Evolutionary conservation across 1,140 invertebrate genomes (phyloP), one percentile per base, ranked within the genome.

Genomic region (Ctenoplectra terminalis): DNA sequence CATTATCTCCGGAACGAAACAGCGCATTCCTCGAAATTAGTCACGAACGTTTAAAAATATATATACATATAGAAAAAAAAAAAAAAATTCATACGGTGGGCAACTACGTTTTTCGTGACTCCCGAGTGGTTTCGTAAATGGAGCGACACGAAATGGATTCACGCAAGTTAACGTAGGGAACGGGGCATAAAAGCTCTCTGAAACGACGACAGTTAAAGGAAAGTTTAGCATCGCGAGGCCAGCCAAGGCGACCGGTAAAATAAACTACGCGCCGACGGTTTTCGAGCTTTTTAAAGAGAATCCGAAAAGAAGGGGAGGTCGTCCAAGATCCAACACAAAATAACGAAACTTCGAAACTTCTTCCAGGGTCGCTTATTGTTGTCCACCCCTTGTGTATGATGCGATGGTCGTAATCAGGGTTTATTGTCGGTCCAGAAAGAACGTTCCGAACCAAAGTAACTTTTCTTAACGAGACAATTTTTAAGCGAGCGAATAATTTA

Each of bases 191-290:
- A 69, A 69, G 48, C 37, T n/a, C 6, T 15, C 58, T 60, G 50
- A 43, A 69, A 77, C 26, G 50, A 46, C 37, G 50, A 77, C 48
- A 29, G 60, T 75, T 69, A 46, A 69, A 69, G n/a, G n/a, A 20
- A 76, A 76, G 61, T 64, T 75, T 43, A 60, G 34, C 60, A 31
- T 40, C 60, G 60, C 73, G 23, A 52, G 11, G 60, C 17, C 48
- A 54, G 48, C 73, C 73, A 75, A 75, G 60, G 26, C 11, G 26
- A 34, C 54, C n/a, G 11, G 11, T 17, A 23, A 29, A 77, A 69
- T 67, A 67, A 69, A 67, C 74, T 23, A 17, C 34, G 20, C 13
- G 17, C 1, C 29, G 26, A 31, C 70, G 54, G 15, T 66, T 66
- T 5, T 31, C 63, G n/a, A 43, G 37, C 50, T 58, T 77, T 50